Percentiles rank a stretch among this genome's conserved stretches.
Evolutionary conservation across 1,140 invertebrate species (phyloP).

Genomic region (Heliothis virescens): DNA sequence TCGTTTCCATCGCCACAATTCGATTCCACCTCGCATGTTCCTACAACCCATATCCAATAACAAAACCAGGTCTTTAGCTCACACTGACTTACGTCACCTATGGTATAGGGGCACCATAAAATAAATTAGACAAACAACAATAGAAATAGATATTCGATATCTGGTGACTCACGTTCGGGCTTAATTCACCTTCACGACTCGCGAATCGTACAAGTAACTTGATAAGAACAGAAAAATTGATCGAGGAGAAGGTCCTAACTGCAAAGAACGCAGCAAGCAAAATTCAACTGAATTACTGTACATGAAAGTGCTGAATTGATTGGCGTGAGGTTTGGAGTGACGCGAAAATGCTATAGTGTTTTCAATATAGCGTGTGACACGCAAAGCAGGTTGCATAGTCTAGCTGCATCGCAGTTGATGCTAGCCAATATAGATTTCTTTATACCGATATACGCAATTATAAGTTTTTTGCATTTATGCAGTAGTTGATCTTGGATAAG

Average conservation of each 20-base stretch:
- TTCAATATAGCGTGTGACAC: conserved; percentile 67
- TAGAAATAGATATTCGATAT: conserved; percentile 56
- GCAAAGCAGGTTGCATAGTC: conserved; percentile 71
- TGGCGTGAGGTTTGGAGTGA: conserved; percentile 21
- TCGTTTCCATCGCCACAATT: conserved; percentile 22
- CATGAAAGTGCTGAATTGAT: conserved; percentile 41
- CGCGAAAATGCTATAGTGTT: conserved; percentile 18
- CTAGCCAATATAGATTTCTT: conserved; percentile 66
- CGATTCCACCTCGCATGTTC: conserved; percentile 34
- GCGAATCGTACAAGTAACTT: conserved; percentile 67
- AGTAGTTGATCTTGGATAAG: conserved; percentile 14
- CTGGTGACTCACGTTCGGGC: conserved; percentile 54
- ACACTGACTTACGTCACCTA: conserved; percentile 16
- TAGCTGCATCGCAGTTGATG: conserved; percentile 66
- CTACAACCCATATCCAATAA: conserved; percentile 33
- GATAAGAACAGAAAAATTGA: conserved; percentile 61
- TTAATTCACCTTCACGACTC: conserved; percentile 59
- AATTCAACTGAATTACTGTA: conserved; percentile 26
- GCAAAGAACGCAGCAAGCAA: not conserved
- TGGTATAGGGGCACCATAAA: conserved; percentile 35
- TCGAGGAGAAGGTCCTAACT: not conserved
- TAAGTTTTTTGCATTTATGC: conserved; percentile 50
- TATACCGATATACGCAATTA: conserved; percentile 63
- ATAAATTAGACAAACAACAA: conserved; percentile 51
- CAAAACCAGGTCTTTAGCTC: conserved; percentile 43